Conservation (phyloP, 2,113 vertebrate genomes). For the Albula goreensis region DNA sequence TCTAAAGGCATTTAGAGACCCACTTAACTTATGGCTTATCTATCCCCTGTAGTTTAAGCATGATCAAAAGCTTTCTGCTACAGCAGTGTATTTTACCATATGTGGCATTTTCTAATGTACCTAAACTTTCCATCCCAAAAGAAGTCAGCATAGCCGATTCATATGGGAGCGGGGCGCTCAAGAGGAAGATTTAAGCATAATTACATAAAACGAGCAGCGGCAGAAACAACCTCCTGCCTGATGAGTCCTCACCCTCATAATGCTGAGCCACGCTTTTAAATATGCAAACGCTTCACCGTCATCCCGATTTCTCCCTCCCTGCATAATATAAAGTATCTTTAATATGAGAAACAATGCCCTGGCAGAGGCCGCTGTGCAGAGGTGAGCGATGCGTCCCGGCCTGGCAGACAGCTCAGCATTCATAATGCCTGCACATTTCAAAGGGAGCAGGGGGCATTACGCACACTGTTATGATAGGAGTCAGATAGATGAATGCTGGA, state of each 20-base stretch:
- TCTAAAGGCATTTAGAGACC: neutral
- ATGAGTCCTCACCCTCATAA: neutral
- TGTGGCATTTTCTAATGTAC: neutral
- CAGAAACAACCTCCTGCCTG: neutral
- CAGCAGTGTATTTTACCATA: neutral
- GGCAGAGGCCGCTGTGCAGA: neutral
- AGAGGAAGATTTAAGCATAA: neutral
- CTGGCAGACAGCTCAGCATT: neutral
- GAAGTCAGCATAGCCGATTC: neutral
- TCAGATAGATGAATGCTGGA: constrained; percentile 31
- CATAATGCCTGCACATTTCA: neutral
- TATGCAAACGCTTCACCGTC: neutral
- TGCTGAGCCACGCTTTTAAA: neutral
- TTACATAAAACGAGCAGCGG: constrained; percentile 15
- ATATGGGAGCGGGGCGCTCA: neutral
- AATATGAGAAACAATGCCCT: constrained; percentile 1
- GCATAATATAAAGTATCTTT: constrained; percentile 3
- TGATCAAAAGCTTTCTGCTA: neutral
- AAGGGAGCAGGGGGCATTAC: neutral
- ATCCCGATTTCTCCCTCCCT: neutral
- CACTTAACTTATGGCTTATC: neutral
- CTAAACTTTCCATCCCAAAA: neutral
- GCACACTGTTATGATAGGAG: constrained; percentile 18
- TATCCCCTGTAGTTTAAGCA: neutral
- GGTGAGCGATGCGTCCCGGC: neutral